Evolutionary conservation across 1,140 invertebrate genomes (phyloP).

Genomic region (Panagrolaimus sp.): DNA sequence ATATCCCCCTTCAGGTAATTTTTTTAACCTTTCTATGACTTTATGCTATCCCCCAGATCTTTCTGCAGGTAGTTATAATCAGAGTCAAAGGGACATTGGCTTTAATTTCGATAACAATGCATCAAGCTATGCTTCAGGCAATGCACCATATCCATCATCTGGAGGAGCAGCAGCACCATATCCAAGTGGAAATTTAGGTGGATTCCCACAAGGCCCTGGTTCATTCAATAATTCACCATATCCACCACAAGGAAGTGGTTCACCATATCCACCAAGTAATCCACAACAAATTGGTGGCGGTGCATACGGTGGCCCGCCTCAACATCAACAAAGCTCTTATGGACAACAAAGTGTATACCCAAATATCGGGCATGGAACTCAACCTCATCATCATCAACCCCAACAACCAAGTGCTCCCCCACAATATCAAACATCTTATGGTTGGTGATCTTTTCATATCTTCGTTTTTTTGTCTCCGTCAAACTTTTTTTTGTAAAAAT

Average conservation of each 20-base stretch:
- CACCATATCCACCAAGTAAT: slow-evolving; percentile 10
- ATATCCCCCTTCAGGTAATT: too few relatives aligned
- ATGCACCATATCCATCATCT: background rate
- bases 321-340: background rate
- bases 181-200: background rate
- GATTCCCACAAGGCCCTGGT: background rate
- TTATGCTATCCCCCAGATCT: too few relatives aligned
- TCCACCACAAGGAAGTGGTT: background rate
- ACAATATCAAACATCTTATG: slow-evolving; percentile 13
- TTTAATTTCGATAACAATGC: too few relatives aligned
- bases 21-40: too few relatives aligned
- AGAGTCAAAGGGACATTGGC: too few relatives aligned
- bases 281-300: background rate
- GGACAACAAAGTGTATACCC: background rate
- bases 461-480: too few relatives aligned
- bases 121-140: background rate
- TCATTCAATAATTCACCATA: slow-evolving; percentile 7
- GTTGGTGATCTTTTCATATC: background rate
- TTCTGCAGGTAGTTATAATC: too few relatives aligned
- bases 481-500: too few relatives aligned
- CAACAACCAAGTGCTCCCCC: background rate
- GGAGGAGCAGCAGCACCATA: background rate
- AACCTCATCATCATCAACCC: background rate
- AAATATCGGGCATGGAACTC: background rate
- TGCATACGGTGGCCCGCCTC: background rate